Conservation (phyloP, 1,140 invertebrate genomes). For the Pseudomyrmex sp. region DNA sequence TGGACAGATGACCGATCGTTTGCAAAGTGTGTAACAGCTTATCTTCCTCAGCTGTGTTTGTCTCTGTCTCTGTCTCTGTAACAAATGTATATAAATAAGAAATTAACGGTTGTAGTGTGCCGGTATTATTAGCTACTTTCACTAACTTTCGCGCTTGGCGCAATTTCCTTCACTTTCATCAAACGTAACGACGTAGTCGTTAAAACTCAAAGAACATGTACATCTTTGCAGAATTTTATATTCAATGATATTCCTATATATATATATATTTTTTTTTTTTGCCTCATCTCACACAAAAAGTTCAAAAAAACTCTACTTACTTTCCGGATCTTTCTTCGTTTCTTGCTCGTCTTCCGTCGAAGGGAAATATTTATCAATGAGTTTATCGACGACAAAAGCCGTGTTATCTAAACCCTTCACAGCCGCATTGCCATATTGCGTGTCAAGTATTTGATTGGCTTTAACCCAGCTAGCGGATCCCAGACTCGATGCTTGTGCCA, state of each 20-base stretch:
- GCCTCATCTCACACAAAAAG: background rate
- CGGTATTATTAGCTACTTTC: slow-evolving; percentile 22
- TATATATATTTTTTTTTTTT: background rate
- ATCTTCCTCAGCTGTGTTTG: slow-evolving; percentile 86
- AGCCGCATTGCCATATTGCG: slow-evolving; percentile 88
- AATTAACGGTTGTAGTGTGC: background rate
- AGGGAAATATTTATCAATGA: slow-evolving; percentile 89
- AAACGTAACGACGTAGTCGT: background rate
- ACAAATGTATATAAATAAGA: background rate
- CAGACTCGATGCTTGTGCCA: slow-evolving; percentile 87
- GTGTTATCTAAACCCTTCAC: slow-evolving; percentile 88
- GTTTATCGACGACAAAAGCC: slow-evolving; percentile 87
- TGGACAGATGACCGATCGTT: slow-evolving; percentile 89
- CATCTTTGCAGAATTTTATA: background rate
- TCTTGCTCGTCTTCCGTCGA: slow-evolving; percentile 85
- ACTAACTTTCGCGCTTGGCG: slow-evolving; percentile 44
- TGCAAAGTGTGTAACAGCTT: slow-evolving; percentile 89
- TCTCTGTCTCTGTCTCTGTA: slow-evolving; percentile 76
- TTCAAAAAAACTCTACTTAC: slow-evolving; percentile 76
- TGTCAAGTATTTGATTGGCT: slow-evolving; percentile 89
- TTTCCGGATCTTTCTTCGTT: slow-evolving; percentile 40
- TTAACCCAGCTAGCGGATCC: slow-evolving; percentile 89
- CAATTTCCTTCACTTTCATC: slow-evolving; percentile 10
- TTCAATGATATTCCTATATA: background rate
- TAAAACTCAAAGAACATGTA: background rate